Evolutionary conservation across 2,113 vertebrate genomes (phyloP), one percentile per base, ranked within the genome.

Genomic region (Toxotes jaculatrix): DNA sequence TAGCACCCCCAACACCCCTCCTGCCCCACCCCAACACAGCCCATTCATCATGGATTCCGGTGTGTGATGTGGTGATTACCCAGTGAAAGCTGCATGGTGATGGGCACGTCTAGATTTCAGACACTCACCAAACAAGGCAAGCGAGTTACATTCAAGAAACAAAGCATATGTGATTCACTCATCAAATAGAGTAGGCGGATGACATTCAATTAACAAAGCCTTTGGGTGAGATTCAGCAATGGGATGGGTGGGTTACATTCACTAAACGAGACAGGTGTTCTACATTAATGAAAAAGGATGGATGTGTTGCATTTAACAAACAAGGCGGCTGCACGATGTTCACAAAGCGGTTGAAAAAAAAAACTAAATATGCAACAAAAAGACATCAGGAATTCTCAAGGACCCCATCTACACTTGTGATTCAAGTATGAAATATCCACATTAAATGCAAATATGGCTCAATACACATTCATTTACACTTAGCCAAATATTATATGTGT

Each of bases 121-220:
- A 79, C 49, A 19, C 63, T 71, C 65, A 13, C 31, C 45, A 76
- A 69, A 81, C 60, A 82, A 55, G 36, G 71, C 45, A 76, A 67
- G 57, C 34, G 55, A 45, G 32, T 61, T 64, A 23, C 36, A n/a
- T 64, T 77, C 9, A 64, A 36, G n/a, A 63, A 73, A 74, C 31
- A 76, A 74, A 74, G 40, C 51, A 57, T 23, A 55, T 56, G 43
- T 5, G 60, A 59, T 62, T 75, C 27, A 57, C 60, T 86, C 59
- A 75, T 73, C 61, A 83, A 78, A 69, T 78, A 47, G 75, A 79
- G 49, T 34, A 74, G 62, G 71, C 14, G 51, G 55, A 57, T 79
- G 55, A 64, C 61, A 64, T 76, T 65, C 71, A 82, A 42, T 69
- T 60, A 64, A 71, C 36, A 83, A 74, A 81, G 65, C 69, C 74